Base-by-base conservation (phyloP, 1,140 invertebrate genomes). In the Ladona fulva region DNA sequence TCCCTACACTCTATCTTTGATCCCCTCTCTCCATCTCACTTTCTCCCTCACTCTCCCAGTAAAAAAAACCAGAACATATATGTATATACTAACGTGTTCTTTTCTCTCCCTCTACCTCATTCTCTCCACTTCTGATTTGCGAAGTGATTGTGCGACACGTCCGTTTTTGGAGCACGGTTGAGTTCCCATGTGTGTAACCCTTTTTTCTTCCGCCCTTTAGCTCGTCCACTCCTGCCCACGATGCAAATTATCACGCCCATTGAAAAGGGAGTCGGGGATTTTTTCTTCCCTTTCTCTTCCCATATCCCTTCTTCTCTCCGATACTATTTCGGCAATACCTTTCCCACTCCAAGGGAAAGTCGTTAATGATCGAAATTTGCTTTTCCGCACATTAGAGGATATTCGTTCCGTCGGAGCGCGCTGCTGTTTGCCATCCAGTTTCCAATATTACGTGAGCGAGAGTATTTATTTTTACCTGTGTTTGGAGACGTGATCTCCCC, bases 221-320 rank as follows among this genome's bases (percentile, higher is more conserved):
- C 52, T 22, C 52, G n/a, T 66, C 1, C 12, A 19, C 52, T 22
- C n/a, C 52, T 66, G 16, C 52, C 52, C 52, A 66, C 52, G 52
- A 66, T 66, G 52, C 52, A 66, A 66, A 66, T 66, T 66, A 66
- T 66, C 52, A 66, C 52, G 52, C 52, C 52, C 52, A 66, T 22
- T 66, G 52, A 66, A 22, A 5, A 22, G n/a, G 5, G n/a, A 66
- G 52, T 66, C 52, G 3, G 14, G 52, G 16, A 19, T 22, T 66
- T 22, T 12, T 66, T 66, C n/a, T 1, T 66, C 52, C n/a, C 52
- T 12, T 11, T 52, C 44, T 11, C 44, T 52, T 19, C 44, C 44
- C 44, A 11, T 19, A 52, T 19, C 19, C 44, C 19, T 52, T 19
- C 44, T 52, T 19, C 44, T 19, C 44, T 52, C 19, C 10, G 19